Percentiles rank a stretch among this genome's conserved stretches.
These are phyloP conservation scores for Gasterosteus nipponicus DNA, from an alignment of 2,113 vertebrate genomes.

Conservation along the genomic window DNA sequence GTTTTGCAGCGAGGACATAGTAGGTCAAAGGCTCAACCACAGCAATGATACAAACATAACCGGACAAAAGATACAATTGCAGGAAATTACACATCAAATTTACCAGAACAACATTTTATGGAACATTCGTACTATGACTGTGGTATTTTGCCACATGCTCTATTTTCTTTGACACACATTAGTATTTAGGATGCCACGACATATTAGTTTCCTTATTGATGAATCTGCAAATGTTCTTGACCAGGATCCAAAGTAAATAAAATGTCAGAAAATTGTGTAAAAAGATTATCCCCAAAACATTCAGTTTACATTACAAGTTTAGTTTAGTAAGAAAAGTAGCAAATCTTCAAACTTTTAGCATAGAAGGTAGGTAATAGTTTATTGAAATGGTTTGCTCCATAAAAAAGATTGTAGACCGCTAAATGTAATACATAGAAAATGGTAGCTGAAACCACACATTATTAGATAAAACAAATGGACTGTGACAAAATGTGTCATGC, in stretches of 20 bases:
- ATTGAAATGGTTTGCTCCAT: neutral
- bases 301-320: neutral
- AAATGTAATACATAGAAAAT: neutral
- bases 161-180: neutral
- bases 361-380: neutral
- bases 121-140: neutral
- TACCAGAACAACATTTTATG: conserved; percentile 21
- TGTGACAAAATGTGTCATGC: neutral
- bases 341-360: neutral
- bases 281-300: neutral
- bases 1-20: neutral
- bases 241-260: neutral
- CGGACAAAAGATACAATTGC: neutral
- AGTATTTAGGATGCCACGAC: neutral
- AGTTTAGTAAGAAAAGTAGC: neutral
- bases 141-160: neutral
- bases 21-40: conserved; percentile 12
- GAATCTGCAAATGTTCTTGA: neutral
- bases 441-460: neutral
- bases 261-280: neutral
- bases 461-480: neutral
- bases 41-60: conserved; percentile 1
- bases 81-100: conserved; percentile 15
- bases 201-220: neutral
- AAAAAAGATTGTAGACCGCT: neutral